Evolutionary conservation across 2,888 invertebrate genomes (phyloP), one percentile per base, ranked within the genome.

Genomic region (Nomada hirtipes): DNA sequence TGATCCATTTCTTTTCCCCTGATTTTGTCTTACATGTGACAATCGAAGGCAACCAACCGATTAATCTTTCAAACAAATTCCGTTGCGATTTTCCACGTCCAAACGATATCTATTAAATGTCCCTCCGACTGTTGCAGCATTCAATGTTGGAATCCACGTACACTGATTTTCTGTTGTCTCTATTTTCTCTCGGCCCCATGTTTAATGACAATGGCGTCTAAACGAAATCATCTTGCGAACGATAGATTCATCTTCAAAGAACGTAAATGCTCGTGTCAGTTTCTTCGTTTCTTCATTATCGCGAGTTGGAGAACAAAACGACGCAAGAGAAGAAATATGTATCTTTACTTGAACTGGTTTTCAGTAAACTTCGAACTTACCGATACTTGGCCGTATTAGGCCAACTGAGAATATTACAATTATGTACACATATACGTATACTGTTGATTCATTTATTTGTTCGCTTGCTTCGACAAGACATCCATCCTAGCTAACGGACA

Each of bases 161-260:
- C 47, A 23, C 0, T 44, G 47, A 20, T 9, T 15, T 26, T 50
- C 20, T 4, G n/a, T 61, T 9, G 47, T n/a, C 9, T 20, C 57
- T 36, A 53, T 61, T 74, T 23, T 15, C 7, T 15, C 36, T 11
- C 36, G 36, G 1, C 36, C 36, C 1, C 36, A 7, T 36, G 36
- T 36, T 4, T 7, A 36, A 36, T 4, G 7, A 36, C 36, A 36
- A 7, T 36, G 36, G 7, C 7, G 36, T 7, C 36, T 36, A 4
- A 36, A 50, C 23, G 50, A 23, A 23, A 50, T 42, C 23, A 13
- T 36, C 13, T 67, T 9, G 18, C 52, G 42, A 76, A 76, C 73
- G 65, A 73, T 55, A 76, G 72, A 65, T 52, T 72, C 57, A 64
- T 72, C 72, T 7, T 64, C 4, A 13, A 50, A 18, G 36, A 63